Percentiles rank a stretch among this genome's conserved stretches.
These are phyloP conservation scores for Hyperoplus lanceolatus DNA, from an alignment of 2,797 vertebrate genomes.

Conservation along the genomic window DNA sequence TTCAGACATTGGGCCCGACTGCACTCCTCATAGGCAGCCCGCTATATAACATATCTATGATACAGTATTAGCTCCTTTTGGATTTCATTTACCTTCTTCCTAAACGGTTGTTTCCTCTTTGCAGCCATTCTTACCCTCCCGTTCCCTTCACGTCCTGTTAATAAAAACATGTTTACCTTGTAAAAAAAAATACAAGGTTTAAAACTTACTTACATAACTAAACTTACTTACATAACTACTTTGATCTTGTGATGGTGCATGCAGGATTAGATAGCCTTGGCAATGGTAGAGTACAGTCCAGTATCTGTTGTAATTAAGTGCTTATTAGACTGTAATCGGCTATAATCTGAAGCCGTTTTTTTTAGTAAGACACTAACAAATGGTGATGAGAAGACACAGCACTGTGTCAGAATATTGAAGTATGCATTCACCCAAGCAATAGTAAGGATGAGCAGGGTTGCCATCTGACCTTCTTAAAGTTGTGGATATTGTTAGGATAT, in stretches of 20 bases:
- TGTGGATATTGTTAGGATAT: slow-evolving; percentile 1
- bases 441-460: slow-evolving; percentile 3
- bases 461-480: neutral
- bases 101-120: neutral
- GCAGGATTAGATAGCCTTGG: slow-evolving; percentile 19
- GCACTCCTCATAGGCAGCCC: neutral
- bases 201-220: slow-evolving; percentile 3
- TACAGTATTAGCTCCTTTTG: neutral
- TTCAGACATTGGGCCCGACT: slow-evolving; percentile 13
- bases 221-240: neutral
- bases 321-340: slow-evolving; percentile 37
- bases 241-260: neutral
- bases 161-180: neutral
- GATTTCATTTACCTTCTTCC: slow-evolving; percentile 1
- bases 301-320: slow-evolving; percentile 19
- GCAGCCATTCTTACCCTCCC: neutral
- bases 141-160: neutral
- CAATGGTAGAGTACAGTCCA: neutral
- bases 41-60: neutral
- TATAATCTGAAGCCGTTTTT: slow-evolving; percentile 40
- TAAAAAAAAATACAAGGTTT: neutral
- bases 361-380: slow-evolving; percentile 17
- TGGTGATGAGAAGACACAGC: slow-evolving; percentile 33
- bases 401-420: neutral
- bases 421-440: slow-evolving; percentile 13